A percentile compares a stretch with the other conserved stretches of the same genome.
phyloP scores from a whole-genome alignment of 2,888 invertebrate species.

The Nycteola revayana region DNA sequence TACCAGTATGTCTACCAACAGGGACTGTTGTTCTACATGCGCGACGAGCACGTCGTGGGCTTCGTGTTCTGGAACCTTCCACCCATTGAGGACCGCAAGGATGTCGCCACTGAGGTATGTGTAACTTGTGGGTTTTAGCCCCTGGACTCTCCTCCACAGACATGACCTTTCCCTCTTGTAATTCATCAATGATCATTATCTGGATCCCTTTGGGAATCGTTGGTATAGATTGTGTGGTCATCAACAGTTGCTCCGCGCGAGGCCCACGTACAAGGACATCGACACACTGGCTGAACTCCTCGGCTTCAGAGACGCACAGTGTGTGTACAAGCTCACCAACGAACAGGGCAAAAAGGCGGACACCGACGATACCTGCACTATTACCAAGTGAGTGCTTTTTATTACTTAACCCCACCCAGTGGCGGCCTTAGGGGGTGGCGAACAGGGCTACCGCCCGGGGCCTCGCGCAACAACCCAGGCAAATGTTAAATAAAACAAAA shows the following conservation, averaged over 20 bases:
- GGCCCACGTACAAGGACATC: constrained; percentile 60
- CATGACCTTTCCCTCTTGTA: neutral
- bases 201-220: neutral
- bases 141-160: neutral
- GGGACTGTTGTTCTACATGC: constrained; percentile 66
- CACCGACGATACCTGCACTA: neutral
- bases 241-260: constrained; percentile 58
- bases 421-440: too few species aligned
- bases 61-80: constrained; percentile 71
- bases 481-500: too few species aligned
- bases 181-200: neutral
- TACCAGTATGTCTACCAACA: constrained; percentile 61
- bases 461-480: too few species aligned
- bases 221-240: neutral
- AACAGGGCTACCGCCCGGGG: too few species aligned
- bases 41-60: constrained; percentile 65
- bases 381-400: neutral
- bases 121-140: neutral
- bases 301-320: constrained; percentile 56
- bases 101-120: constrained; percentile 61
- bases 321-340: constrained; percentile 39
- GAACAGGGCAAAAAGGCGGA: constrained; percentile 4
- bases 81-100: constrained; percentile 54
- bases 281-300: constrained; percentile 59
- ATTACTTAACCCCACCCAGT: neutral